phyloP scores from a whole-genome alignment of 2,888 invertebrate species.

The Nemurella pictetii region DNA sequence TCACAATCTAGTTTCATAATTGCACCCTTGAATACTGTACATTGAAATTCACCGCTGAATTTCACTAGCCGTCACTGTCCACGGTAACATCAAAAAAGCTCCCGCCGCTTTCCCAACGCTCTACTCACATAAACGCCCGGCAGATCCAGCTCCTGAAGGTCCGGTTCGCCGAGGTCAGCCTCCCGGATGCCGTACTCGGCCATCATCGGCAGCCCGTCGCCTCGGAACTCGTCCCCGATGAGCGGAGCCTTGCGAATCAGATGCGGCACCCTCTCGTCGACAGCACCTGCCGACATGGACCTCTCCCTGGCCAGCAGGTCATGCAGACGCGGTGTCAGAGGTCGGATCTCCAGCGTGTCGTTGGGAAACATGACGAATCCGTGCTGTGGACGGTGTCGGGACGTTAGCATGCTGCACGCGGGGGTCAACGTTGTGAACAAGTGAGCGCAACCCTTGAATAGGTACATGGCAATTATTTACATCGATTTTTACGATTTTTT shows the following conservation, averaged over 20 bases:
- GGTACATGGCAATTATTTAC: too few relatives aligned
- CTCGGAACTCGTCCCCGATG: slow-evolving; percentile 51
- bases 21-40: too few relatives aligned
- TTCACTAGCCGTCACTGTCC: too few relatives aligned
- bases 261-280: slow-evolving; percentile 54
- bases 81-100: background rate
- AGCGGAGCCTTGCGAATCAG: slow-evolving; percentile 61
- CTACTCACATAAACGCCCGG: background rate
- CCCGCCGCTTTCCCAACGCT: background rate
- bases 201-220: slow-evolving; percentile 48
- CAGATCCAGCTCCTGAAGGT: too few relatives aligned
- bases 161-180: too few relatives aligned
- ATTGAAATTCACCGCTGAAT: too few relatives aligned
- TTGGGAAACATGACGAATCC: slow-evolving; percentile 70
- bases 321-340: slow-evolving; percentile 53
- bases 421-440: too few relatives aligned
- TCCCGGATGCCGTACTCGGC: background rate
- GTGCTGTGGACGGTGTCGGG: slow-evolving; percentile 60
- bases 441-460: too few relatives aligned
- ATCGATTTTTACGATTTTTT: too few relatives aligned
- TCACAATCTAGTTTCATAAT: too few relatives aligned
- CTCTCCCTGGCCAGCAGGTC: slow-evolving; percentile 45
- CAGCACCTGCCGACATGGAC: slow-evolving; percentile 36
- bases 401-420: too few relatives aligned
- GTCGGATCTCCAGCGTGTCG: slow-evolving; percentile 70